These are phyloP conservation scores for Bombus balteatus DNA, from an alignment of 1,140 invertebrate genomes.

Conservation along the genomic window DNA sequence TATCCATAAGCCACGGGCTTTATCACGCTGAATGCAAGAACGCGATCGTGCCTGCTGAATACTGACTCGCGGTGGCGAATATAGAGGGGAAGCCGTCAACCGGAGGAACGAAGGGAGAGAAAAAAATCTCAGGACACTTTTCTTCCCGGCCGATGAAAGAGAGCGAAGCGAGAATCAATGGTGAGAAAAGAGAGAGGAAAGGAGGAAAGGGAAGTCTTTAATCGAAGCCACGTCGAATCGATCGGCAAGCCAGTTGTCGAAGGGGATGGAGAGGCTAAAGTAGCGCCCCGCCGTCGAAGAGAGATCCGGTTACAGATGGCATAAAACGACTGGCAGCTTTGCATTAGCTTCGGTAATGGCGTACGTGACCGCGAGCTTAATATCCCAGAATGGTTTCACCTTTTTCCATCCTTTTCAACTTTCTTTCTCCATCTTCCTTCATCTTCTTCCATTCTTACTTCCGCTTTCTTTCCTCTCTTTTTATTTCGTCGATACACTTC, in stretches of 20 bases:
- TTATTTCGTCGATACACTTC: background rate
- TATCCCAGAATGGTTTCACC: conserved; percentile 63
- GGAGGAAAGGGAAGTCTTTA: conserved; percentile 47
- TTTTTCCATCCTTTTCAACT: conserved; percentile 18
- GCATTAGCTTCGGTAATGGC: conserved; percentile 78
- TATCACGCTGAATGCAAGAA: conserved; percentile 53
- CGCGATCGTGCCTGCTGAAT: conserved; percentile 56
- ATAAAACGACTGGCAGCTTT: conserved; percentile 77
- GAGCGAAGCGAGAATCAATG: conserved; percentile 21
- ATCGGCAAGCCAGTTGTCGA: conserved; percentile 58
- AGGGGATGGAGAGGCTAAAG: conserved; percentile 31
- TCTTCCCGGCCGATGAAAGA: conserved; percentile 37
- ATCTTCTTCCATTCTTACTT: background rate
- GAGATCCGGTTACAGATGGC: conserved; percentile 77
- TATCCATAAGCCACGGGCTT: conserved; percentile 60
- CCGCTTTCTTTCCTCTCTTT: background rate
- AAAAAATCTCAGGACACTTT: conserved; percentile 68
- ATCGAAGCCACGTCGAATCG: conserved; percentile 71
- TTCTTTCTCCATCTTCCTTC: conserved; percentile 17
- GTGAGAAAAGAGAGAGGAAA: conserved; percentile 16
- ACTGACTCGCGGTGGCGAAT: conserved; percentile 40
- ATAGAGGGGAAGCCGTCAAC: conserved; percentile 17
- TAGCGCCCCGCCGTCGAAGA: conserved; percentile 63
- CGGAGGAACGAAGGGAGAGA: conserved; percentile 28
- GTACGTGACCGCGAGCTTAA: conserved; percentile 77